phyloP scores from a whole-genome alignment of 1,140 invertebrate genomes.

The Neodiprion pinetum region DNA sequence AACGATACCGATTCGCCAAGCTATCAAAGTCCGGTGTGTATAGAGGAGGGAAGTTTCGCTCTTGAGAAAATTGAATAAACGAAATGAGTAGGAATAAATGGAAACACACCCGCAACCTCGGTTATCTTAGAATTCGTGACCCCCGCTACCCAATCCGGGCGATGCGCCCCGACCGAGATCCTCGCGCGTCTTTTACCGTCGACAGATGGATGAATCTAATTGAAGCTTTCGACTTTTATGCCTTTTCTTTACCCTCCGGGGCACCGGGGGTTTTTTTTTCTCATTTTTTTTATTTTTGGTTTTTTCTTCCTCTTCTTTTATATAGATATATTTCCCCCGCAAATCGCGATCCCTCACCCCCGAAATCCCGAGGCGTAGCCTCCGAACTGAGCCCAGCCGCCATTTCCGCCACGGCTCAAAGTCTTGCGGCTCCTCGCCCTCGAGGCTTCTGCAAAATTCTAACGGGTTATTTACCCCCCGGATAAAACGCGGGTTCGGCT shows the following conservation, averaged over 20 bases:
- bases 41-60: neutral
- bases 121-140: neutral
- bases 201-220: conserved; percentile 32
- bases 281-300: neutral
- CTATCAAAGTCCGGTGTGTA: neutral
- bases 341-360: too few species aligned
- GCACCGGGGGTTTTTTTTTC: neutral
- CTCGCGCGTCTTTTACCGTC: conserved; percentile 1
- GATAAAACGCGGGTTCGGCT: too few species aligned
- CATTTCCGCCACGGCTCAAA: too few species aligned
- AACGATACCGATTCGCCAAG: neutral
- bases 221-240: conserved; percentile 30
- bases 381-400: too few species aligned
- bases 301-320: neutral
- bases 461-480: too few species aligned
- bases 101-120: neutral
- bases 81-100: neutral
- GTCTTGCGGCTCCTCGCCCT: too few species aligned
- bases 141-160: conserved; percentile 8
- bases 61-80: neutral
- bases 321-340: neutral
- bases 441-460: too few species aligned
- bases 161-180: conserved; percentile 13
- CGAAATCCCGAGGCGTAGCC: too few species aligned
- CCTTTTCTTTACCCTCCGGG: conserved; percentile 16